These are phyloP conservation scores for Saccopteryx bilineata DNA, from an alignment of 2,113 vertebrate species.

Conservation along the genomic window DNA sequence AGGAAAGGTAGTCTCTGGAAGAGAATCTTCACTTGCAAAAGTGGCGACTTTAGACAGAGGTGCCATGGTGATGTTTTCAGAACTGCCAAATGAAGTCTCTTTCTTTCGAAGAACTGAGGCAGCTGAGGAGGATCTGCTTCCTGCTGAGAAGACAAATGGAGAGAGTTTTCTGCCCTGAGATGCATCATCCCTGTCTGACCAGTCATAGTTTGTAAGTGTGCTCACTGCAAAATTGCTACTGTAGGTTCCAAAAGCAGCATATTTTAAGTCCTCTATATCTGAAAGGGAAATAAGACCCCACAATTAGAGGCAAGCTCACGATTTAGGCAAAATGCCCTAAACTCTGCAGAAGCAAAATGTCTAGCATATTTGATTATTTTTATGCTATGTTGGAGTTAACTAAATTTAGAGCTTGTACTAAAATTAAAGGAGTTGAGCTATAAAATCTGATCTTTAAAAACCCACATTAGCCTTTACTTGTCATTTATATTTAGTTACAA, in stretches of 20 bases:
- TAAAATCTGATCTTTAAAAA: conserved; percentile 69
- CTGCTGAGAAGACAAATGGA: conserved; percentile 85
- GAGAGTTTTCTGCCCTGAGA: conserved; percentile 88
- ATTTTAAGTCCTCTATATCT: conserved; percentile 97
- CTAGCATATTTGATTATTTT: conserved; percentile 50
- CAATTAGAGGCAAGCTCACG: conserved; percentile 80
- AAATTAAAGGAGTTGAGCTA: conserved; percentile 66
- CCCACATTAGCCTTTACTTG: conserved; percentile 24
- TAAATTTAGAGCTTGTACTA: conserved; percentile 60
- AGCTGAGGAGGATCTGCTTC: conserved; percentile 85
- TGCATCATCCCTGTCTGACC: conserved; percentile 94
- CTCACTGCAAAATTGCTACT: conserved; percentile 89
- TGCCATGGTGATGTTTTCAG: conserved; percentile 92
- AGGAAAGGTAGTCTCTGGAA: conserved; percentile 88
- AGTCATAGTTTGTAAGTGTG: conserved; percentile 93
- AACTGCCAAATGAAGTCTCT: conserved; percentile 94
- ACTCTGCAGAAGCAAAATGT: conserved; percentile 61
- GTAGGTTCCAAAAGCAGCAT: conserved; percentile 92
- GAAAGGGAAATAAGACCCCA: conserved; percentile 90
- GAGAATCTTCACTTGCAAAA: conserved; percentile 88
- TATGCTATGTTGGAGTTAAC: conserved; percentile 34
- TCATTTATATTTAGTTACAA: conserved; percentile 55
- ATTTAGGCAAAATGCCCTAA: conserved; percentile 65
- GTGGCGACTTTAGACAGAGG: conserved; percentile 90
- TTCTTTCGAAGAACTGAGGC: conserved; percentile 90